These are phyloP conservation scores for Coelopa frigida DNA, from an alignment of 1,140 invertebrate genomes.

Conservation along the genomic window DNA sequence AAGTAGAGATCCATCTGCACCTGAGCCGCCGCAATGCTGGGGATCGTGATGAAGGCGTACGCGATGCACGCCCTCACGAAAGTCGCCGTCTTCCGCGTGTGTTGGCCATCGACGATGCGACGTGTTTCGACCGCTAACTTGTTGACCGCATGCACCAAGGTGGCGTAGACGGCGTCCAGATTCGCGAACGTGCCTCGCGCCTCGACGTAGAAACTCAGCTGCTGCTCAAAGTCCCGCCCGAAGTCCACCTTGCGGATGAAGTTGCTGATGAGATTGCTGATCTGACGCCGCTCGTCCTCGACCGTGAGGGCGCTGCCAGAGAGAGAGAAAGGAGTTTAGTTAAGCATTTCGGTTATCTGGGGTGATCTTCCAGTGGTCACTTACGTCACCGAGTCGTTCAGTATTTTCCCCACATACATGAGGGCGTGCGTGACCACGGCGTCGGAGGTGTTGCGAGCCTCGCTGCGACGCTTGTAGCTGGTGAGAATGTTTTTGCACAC, in stretches of 20 bases:
- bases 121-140: conserved; percentile 66
- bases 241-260: conserved; percentile 75
- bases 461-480: conserved; percentile 52
- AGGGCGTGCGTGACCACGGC: conserved; percentile 79
- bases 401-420: conserved; percentile 76
- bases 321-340: conserved; percentile 10
- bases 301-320: conserved; percentile 75
- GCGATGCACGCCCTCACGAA: conserved; percentile 92
- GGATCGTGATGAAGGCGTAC: conserved; percentile 92
- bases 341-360: too few species aligned
- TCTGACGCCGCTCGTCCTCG: conserved; percentile 84
- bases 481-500: conserved; percentile 77
- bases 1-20: conserved; percentile 78
- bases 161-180: conserved; percentile 75
- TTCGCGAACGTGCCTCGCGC: conserved; percentile 81
- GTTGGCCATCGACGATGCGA: conserved; percentile 64
- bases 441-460: conserved; percentile 61
- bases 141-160: conserved; percentile 82
- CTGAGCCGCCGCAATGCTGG: conserved; percentile 73
- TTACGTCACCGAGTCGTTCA: conserved; percentile 91
- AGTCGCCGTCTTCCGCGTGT: conserved; percentile 71
- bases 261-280: conserved; percentile 72
- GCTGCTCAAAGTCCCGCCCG: conserved; percentile 80
- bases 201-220: conserved; percentile 90
- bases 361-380: conserved; percentile 29